Evolutionary conservation across 1,140 invertebrate species (phyloP).

Genomic region (Reticulitermes speratus): DNA sequence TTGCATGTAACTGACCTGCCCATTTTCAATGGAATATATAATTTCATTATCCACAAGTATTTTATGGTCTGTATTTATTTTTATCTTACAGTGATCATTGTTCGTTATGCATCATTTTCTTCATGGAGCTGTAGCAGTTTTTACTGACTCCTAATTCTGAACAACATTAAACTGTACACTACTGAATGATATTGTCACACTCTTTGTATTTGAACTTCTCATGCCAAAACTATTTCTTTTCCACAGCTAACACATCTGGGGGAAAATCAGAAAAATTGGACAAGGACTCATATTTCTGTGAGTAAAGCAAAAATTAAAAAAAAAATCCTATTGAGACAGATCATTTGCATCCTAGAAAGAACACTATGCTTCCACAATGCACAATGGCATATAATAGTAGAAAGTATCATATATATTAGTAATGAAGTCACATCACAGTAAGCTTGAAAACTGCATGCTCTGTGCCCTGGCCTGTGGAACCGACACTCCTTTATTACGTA

Average conservation of each 20-base stretch:
- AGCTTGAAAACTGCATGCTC: not conserved
- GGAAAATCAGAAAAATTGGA: constrained; percentile 56
- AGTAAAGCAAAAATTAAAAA: constrained; percentile 43
- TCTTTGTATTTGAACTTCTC: not conserved
- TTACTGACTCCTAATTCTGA: not conserved
- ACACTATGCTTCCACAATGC: not conserved
- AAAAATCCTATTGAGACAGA: not conserved
- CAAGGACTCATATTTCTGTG: constrained; percentile 63
- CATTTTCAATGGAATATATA: too few species aligned
- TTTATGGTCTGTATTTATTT: too few species aligned
- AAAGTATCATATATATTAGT: not conserved
- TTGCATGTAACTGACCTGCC: too few species aligned
- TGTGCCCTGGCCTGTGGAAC: not conserved
- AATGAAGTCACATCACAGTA: not conserved
- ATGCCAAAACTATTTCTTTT: constrained; percentile 38
- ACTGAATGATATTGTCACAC: not conserved
- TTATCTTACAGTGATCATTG: not conserved
- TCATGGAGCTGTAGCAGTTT: too few species aligned
- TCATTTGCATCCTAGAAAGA: not conserved
- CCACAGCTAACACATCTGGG: constrained; percentile 54
- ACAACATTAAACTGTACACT: not conserved
- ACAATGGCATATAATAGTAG: not conserved
- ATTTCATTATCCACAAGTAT: too few species aligned
- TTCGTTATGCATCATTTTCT: too few species aligned
- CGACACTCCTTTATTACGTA: not conserved